These are phyloP conservation scores for Drosophila erecta DNA, from an alignment of 1,140 invertebrate genomes.

Conservation along the genomic window DNA sequence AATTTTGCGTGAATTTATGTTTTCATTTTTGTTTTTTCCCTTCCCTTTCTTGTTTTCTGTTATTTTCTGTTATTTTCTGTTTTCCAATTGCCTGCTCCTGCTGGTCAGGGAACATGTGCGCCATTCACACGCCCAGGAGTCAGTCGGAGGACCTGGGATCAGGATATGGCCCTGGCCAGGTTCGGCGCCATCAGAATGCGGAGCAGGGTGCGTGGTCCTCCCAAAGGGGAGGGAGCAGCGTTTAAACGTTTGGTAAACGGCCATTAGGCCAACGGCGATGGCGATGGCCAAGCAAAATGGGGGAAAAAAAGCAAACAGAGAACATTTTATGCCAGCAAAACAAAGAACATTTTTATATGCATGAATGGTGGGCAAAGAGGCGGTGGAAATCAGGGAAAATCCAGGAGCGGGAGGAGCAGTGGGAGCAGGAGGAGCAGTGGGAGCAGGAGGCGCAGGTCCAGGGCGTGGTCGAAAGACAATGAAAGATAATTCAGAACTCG, in stretches of 20 bases:
- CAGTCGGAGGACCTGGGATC: not conserved
- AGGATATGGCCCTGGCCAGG: slow-evolving; percentile 16
- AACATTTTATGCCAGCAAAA: slow-evolving; percentile 36
- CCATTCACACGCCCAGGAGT: slow-evolving; percentile 61
- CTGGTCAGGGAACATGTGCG: slow-evolving; percentile 55
- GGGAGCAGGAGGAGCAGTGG: not conserved
- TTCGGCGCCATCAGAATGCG: not conserved
- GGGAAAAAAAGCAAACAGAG: not conserved
- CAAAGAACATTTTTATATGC: slow-evolving; percentile 40
- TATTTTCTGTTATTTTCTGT: slow-evolving; percentile 9
- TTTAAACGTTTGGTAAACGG: slow-evolving; percentile 71
- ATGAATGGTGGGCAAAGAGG: not conserved
- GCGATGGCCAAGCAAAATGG: slow-evolving; percentile 16
- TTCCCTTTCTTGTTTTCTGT: not conserved
- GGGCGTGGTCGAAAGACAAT: slow-evolving; percentile 59
- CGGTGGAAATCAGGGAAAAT: too few species aligned
- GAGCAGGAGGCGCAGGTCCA: not conserved
- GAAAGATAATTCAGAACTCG: slow-evolving; percentile 38
- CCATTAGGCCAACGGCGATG: slow-evolving; percentile 59
- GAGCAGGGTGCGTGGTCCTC: not conserved
- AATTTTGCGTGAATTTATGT: slow-evolving; percentile 77
- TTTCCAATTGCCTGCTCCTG: not conserved
- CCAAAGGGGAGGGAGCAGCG: slow-evolving; percentile 24
- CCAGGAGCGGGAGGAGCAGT: too few species aligned
- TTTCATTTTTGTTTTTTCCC: slow-evolving; percentile 40